A percentile compares a stretch with the other conserved stretches of the same genome.
Conservation (phyloP, 2,888 invertebrate species). For the Dorcus parallelipipedus region DNA sequence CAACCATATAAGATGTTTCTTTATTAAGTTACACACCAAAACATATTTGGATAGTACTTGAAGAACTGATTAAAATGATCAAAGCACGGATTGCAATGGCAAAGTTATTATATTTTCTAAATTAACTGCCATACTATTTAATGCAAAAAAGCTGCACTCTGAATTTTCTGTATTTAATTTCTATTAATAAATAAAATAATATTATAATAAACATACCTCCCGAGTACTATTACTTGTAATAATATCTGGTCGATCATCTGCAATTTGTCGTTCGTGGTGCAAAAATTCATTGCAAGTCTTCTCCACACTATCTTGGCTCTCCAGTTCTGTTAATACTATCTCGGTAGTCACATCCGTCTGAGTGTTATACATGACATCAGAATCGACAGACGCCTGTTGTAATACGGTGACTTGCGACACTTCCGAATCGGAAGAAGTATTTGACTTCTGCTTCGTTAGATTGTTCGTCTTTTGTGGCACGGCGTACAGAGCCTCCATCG, state of each 20-base stretch:
- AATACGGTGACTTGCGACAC: constrained; percentile 41
- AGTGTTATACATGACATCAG: constrained; percentile 44
- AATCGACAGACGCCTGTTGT: constrained; percentile 43
- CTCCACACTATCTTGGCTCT: constrained; percentile 41
- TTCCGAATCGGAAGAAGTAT: constrained; percentile 42
- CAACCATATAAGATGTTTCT: too few species aligned
- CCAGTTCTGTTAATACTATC: constrained; percentile 42
- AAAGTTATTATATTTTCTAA: too few species aligned
- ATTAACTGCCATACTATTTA: too few species aligned
- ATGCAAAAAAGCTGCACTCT: too few species aligned
- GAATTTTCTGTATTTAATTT: too few species aligned
- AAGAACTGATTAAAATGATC: too few species aligned
- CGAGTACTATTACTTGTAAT: constrained; percentile 14
- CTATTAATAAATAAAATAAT: too few species aligned
- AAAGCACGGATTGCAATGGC: too few species aligned
- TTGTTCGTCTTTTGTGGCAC: constrained; percentile 43
- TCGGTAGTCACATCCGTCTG: constrained; percentile 36
- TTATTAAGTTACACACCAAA: too few species aligned
- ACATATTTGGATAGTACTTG: too few species aligned
- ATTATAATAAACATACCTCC: constrained; percentile 7
- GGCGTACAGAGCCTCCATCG: constrained; percentile 36
- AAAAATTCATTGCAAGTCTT: constrained; percentile 49
- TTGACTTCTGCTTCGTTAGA: constrained; percentile 46
- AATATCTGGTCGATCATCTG: constrained; percentile 18
- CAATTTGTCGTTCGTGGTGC: constrained; percentile 52